These are phyloP conservation scores for Chionis minor DNA, from an alignment of 2,113 vertebrate species.

Conservation along the genomic window DNA sequence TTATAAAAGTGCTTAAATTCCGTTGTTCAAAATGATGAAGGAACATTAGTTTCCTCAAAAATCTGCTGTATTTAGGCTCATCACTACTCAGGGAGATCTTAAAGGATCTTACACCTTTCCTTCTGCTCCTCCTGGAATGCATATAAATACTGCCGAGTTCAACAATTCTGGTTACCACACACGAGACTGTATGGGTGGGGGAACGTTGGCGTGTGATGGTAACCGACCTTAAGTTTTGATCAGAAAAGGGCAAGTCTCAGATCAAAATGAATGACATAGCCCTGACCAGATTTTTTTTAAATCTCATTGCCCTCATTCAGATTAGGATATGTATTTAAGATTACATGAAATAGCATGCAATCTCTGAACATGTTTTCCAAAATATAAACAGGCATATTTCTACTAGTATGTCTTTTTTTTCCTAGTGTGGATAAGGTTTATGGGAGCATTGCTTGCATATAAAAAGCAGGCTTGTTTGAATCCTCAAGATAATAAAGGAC, in stretches of 20 bases:
- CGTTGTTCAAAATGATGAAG: background rate
- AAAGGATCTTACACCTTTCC: background rate
- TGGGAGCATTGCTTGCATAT: background rate
- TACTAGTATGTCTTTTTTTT: background rate
- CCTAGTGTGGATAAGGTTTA: background rate
- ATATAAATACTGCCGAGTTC: background rate
- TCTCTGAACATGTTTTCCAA: background rate
- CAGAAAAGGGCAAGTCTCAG: background rate
- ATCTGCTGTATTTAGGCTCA: background rate
- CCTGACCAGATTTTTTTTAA: background rate
- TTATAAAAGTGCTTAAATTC: background rate
- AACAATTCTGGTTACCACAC: background rate
- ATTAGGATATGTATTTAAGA: background rate
- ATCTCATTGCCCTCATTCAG: background rate
- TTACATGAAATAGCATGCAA: background rate
- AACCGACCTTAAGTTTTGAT: rapidly evolving
- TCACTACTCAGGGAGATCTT: background rate
- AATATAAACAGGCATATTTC: background rate
- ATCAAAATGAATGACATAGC: background rate
- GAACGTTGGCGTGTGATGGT: rapidly evolving
- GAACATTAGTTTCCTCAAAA: background rate
- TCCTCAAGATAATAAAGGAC: background rate
- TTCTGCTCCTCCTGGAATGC: background rate
- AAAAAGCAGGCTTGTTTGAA: background rate
- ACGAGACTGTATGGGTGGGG: rapidly evolving